Conservation (phyloP, 2,888 invertebrate species). For the Coleophora flavipennella region DNA sequence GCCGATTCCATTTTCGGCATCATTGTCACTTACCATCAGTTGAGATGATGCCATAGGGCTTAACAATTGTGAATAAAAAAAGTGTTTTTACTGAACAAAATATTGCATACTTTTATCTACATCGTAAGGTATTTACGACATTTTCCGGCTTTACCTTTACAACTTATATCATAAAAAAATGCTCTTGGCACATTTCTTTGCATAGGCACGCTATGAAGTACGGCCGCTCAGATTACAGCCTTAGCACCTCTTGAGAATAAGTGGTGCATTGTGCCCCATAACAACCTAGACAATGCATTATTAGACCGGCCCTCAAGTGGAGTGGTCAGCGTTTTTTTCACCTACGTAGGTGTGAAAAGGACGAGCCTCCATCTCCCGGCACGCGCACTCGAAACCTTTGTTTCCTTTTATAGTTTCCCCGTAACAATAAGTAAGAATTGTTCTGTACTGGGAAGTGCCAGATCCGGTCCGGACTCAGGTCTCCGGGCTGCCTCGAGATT, state of each 20-base stretch:
- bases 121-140: neutral
- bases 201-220: constrained; percentile 7
- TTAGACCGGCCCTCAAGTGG: constrained; percentile 34
- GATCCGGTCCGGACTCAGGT: constrained; percentile 54
- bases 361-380: constrained; percentile 24
- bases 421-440: constrained; percentile 39
- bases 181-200: constrained; percentile 18
- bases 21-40: no score
- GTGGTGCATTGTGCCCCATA: constrained; percentile 32
- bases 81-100: neutral
- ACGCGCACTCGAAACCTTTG: constrained; percentile 45
- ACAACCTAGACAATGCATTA: constrained; percentile 41
- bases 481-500: constrained; percentile 33
- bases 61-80: no score
- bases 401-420: constrained; percentile 38
- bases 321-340: constrained; percentile 54
- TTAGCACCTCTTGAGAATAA: constrained; percentile 24
- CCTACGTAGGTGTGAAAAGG: constrained; percentile 20
- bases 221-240: constrained; percentile 26
- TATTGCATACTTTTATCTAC: no score
- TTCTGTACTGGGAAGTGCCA: constrained; percentile 55
- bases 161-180: constrained; percentile 11
- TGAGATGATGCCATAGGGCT: no score
- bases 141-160: neutral
- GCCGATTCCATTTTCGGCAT: no score